Base-by-base conservation (phyloP, 2,888 invertebrate genomes). In the Volucella inanis region DNA sequence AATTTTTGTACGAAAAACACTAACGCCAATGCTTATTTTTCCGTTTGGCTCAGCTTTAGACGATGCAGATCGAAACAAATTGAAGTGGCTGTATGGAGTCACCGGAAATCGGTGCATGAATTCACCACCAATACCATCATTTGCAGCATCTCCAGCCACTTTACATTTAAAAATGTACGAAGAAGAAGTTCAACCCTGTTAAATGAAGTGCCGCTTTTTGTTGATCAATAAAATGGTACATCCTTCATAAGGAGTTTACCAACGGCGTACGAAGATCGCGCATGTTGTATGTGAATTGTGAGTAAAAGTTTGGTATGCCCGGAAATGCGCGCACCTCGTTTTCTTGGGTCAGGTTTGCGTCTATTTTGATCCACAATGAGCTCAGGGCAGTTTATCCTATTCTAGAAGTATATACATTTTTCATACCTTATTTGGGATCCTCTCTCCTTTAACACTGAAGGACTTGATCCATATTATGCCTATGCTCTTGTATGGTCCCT, bases 1-100 rank as follows among this genome's bases (percentile, higher is more conserved):
- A 6, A 6, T 4, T 31, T 6, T 76, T 88, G 88, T 39, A 90
- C 87, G 18, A 88, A 89, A 87, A 88, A 90, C 38, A 88, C 77
- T 49, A 90, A 71, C 57, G 89, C 88, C 14, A 90, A 86, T 57
- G 89, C 90, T 87, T 91, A 90, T 82, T 89, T 88, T 67, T 90
- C 89, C 8, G 89, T 87, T 83, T 90, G 87, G 82, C 83, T 91
- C 90, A 10, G 89, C 81, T 39, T 41, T 49, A 14, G 88, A 89
- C 18, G 91, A n/a, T n/a, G n/a, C n/a, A 75, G 3, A 88, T 80
- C 41, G 90, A 88, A 9, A 89, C 89, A 87, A 87, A 89, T 38
- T 86, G 87, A 22, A 90, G 87, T 49, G 89, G 89, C 85, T 88
- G 2, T 22, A 22, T 22, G 18, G 2, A 22, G 18, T 2, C 18